These are phyloP conservation scores for Trochalopteron elliotii DNA, from an alignment of 2,113 vertebrate genomes.

Conservation along the genomic window DNA sequence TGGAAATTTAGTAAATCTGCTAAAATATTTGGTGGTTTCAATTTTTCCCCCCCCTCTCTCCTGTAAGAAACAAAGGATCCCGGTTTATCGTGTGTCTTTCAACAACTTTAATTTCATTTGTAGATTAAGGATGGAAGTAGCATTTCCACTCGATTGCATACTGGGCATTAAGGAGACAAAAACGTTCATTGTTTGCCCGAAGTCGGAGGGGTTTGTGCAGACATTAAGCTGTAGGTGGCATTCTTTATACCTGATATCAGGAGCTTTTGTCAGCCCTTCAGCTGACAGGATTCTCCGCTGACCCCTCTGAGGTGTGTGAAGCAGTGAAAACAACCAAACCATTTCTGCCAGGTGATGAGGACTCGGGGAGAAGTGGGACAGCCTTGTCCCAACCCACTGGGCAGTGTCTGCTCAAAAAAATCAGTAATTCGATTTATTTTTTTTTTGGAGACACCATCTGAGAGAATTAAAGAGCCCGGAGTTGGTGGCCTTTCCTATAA, in stretches of 20 bases:
- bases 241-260: constrained; percentile 81
- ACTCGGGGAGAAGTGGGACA: background rate
- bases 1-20: constrained; percentile 86
- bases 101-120: constrained; percentile 88
- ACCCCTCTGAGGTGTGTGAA: constrained; percentile 65
- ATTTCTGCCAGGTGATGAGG: constrained; percentile 44
- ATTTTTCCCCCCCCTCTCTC: constrained; percentile 63
- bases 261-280: constrained; percentile 69
- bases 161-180: constrained; percentile 80
- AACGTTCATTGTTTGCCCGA: constrained; percentile 75
- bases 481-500: constrained; percentile 15
- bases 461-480: constrained; percentile 54
- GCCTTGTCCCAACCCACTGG: background rate
- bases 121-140: constrained; percentile 84
- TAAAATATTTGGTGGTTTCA: constrained; percentile 84
- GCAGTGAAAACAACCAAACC: constrained; percentile 51
- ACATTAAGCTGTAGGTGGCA: constrained; percentile 80
- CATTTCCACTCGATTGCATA: constrained; percentile 84
- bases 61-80: constrained; percentile 77
- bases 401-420: background rate
- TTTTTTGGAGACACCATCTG: background rate
- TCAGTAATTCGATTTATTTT: accelerated
- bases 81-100: constrained; percentile 80
- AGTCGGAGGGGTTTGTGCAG: constrained; percentile 49
- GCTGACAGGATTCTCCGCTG: constrained; percentile 71